Evolutionary conservation across 2,113 vertebrate genomes (phyloP).

Genomic region (Dascyllus trimaculatus): DNA sequence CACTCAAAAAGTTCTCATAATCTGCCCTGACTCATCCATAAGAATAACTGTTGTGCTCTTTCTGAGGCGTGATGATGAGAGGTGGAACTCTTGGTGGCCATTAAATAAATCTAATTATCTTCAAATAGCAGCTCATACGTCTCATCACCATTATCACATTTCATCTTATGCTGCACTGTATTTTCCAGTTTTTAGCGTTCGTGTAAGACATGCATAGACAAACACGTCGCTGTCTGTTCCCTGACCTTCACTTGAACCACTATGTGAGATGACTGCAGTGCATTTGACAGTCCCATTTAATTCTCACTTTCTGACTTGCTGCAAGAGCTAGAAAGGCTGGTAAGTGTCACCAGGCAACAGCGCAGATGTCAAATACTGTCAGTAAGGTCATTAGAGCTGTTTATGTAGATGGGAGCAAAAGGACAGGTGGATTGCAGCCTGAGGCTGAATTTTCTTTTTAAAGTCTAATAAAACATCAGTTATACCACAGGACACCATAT

Average conservation of each 20-base stretch:
- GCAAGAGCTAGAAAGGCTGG: slow-evolving; percentile 16
- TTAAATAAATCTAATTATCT: slow-evolving; percentile 48
- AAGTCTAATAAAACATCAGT: too few species aligned
- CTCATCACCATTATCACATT: slow-evolving; percentile 37
- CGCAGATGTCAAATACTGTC: slow-evolving; percentile 46
- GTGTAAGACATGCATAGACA: not conserved
- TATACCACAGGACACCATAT: too few species aligned
- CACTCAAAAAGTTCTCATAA: slow-evolving; percentile 20
- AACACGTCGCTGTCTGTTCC: slow-evolving; percentile 10
- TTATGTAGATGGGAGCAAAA: slow-evolving; percentile 16
- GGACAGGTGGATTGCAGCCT: not conserved
- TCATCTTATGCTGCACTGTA: slow-evolving; percentile 2
- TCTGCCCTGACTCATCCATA: slow-evolving; percentile 23
- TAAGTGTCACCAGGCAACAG: slow-evolving; percentile 37
- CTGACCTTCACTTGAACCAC: slow-evolving; percentile 54
- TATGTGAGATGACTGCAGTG: slow-evolving; percentile 16
- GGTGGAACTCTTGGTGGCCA: slow-evolving; percentile 6
- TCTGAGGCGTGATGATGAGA: slow-evolving; percentile 27
- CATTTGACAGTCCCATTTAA: slow-evolving; percentile 41
- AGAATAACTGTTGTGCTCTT: not conserved
- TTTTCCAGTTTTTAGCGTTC: not conserved
- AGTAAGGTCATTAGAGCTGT: slow-evolving; percentile 17
- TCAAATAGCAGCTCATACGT: slow-evolving; percentile 30
- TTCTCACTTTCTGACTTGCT: slow-evolving; percentile 36
- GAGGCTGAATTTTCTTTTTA: not conserved